These are phyloP conservation scores for Gavialis gangeticus DNA, from an alignment of 2,113 vertebrate genomes.

Conservation along the genomic window DNA sequence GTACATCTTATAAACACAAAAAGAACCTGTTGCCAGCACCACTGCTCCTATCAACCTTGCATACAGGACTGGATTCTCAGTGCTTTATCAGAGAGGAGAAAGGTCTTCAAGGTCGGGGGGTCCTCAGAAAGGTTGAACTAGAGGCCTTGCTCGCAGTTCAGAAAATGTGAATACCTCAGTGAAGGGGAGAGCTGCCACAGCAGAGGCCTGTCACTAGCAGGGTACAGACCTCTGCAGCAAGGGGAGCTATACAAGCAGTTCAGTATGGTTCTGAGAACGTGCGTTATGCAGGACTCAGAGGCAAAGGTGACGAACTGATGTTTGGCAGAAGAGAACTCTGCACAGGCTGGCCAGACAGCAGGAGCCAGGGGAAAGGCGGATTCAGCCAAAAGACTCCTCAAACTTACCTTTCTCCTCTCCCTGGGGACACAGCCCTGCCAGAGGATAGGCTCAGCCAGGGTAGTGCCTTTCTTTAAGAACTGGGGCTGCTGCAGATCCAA, in stretches of 20 bases:
- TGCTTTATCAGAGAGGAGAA: constrained; percentile 9
- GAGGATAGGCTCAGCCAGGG: not conserved
- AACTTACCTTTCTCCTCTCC: not conserved
- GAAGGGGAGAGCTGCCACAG: not conserved
- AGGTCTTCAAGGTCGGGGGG: not conserved
- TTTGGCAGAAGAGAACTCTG: not conserved
- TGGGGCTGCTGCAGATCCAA: not conserved
- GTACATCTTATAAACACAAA: constrained; percentile 55
- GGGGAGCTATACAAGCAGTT: not conserved
- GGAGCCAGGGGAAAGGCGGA: not conserved
- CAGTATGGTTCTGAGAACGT: not conserved
- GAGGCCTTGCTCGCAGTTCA: constrained; percentile 6
- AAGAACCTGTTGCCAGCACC: constrained; percentile 59
- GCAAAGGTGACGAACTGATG: constrained; percentile 19
- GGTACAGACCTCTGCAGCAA: not conserved
- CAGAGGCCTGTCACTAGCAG: not conserved
- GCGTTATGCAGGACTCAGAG: not conserved
- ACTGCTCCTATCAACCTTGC: constrained; percentile 1
- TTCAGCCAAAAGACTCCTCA: not conserved
- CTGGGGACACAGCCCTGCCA: not conserved
- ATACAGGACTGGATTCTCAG: constrained; percentile 10
- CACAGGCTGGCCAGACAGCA: not conserved
- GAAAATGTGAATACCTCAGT: not conserved
- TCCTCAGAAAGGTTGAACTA: constrained; percentile 11
- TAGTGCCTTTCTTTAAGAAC: not conserved